Percentiles rank a stretch among this genome's conserved stretches.
Evolutionary conservation across 2,797 vertebrate genomes (phyloP).

Genomic region (Myotis pilosus): DNA sequence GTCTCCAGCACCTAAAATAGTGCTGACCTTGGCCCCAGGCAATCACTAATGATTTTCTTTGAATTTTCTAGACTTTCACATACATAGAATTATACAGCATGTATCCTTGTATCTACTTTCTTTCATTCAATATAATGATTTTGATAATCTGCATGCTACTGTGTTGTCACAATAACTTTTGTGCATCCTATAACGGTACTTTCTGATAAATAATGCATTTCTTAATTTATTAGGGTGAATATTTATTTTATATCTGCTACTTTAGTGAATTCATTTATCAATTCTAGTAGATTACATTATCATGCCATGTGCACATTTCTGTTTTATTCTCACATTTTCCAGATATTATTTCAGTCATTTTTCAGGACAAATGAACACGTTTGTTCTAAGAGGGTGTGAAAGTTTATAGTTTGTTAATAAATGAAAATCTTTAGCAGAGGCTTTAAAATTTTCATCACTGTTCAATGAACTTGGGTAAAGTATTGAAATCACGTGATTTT

Average conservation of each 20-base stretch:
- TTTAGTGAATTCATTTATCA: background rate
- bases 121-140: background rate
- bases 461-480: conserved; percentile 15
- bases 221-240: background rate
- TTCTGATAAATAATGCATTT: background rate
- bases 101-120: background rate
- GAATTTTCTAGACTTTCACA: conserved; percentile 13
- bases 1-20: background rate
- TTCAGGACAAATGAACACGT: background rate
- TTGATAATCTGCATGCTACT: background rate
- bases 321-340: background rate
- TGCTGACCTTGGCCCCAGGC: background rate
- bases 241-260: too few relatives aligned
- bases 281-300: background rate
- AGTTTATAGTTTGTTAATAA: background rate
- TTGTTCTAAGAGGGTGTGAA: background rate
- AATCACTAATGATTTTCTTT: background rate
- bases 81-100: background rate
- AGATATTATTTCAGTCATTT: conserved; percentile 36
- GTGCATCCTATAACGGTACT: background rate
- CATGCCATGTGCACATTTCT: background rate
- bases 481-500: background rate
- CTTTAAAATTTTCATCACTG: background rate
- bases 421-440: background rate
- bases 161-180: background rate